phyloP scores from a whole-genome alignment of 2,113 vertebrate species.

The Platycercus adscitus region DNA sequence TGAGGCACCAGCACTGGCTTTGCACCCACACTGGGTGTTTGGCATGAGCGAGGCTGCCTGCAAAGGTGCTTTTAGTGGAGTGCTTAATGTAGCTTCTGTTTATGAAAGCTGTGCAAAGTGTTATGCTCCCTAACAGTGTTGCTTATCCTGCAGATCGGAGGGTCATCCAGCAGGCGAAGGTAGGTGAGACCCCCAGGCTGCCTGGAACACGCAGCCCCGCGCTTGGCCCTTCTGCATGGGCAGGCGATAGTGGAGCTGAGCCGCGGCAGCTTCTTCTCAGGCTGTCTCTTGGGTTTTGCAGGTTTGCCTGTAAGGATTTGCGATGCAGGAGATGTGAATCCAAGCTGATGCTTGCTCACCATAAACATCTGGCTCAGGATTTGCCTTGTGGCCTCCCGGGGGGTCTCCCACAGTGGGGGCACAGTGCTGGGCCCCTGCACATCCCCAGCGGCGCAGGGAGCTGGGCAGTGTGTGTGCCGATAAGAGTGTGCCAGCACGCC shows the following conservation, averaged over 20 bases:
- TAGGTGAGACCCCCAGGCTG: not conserved
- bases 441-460: not conserved
- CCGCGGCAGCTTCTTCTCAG: rapidly evolving
- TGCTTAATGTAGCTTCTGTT: rapidly evolving
- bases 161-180: not conserved
- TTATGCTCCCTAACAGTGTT: not conserved
- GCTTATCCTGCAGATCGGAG: not conserved
- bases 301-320: not conserved
- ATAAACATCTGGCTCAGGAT: not conserved
- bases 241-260: rapidly evolving
- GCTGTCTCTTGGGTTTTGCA: not conserved
- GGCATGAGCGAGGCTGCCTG: not conserved
- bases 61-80: not conserved
- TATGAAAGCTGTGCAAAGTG: not conserved
- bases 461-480: not conserved
- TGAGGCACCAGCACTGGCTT: not conserved
- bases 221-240: not conserved
- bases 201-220: rapidly evolving
- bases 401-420: not conserved
- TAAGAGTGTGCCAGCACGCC: constrained; percentile 32
- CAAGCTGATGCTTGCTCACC: not conserved
- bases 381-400: rapidly evolving
- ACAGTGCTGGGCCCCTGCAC: not conserved
- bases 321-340: not conserved
- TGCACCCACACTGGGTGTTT: not conserved